Base-by-base conservation (phyloP, 2,888 invertebrate species). In the Drosophila flavopinicola region DNA sequence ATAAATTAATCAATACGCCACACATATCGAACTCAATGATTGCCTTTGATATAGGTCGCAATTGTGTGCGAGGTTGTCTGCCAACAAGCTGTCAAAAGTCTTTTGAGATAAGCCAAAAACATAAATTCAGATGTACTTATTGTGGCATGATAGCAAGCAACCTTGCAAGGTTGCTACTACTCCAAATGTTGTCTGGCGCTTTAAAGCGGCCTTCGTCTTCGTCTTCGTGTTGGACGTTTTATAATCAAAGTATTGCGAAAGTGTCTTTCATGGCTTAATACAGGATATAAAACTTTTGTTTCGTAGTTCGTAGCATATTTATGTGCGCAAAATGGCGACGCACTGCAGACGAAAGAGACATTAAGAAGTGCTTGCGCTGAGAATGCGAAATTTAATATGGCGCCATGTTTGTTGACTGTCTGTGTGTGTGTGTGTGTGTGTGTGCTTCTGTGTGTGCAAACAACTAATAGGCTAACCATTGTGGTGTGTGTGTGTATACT, bases 11-110 rank as follows among this genome's bases (percentile, higher is more conserved):
- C 71, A 65, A 67, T 58, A 63, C 42, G 48, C 37, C 48, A 44
- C 71, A 70, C 51, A 76, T 61, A 66, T 65, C 49, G 48, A 47
- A 47, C 51, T 60, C 57, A 64, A 56, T 56, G 51, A 68, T 61
- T 75, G 57, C 51, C 52, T 45, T 35, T 38, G 68, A 45, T 23
- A 47, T 37, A 58, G 54, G 58, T 41, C 48, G 30, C 32, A 48
- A 58, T 47, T 48, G 42, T 38, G 67, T 20, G 38, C 13, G 51
- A 53, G 17, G 7, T 42, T 63, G 75, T 77, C 63, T 67, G 69
- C 56, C 73, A 63, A 71, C 61, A 73, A 73, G 66, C 78, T 84
- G 80, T 73, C 78, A 84, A 73, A 80, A 80, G 78, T 66, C 57
- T 53, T 45, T 45, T 84, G 70, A 66, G 73, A 78, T 84, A 75